phyloP scores from a whole-genome alignment of 2,888 invertebrate genomes.

The Rotaria socialis region DNA sequence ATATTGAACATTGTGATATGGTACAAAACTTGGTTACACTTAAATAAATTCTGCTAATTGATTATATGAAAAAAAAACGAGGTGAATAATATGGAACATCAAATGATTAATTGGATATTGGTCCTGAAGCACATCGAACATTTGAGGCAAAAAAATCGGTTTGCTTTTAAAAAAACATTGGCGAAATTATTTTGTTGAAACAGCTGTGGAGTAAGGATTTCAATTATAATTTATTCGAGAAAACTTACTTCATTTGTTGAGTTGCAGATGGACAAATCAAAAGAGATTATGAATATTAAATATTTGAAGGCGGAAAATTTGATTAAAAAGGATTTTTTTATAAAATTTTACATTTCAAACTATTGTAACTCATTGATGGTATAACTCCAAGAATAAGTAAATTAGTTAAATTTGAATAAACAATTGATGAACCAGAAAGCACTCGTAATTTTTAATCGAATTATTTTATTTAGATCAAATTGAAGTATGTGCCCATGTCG shows the following conservation, averaged over 20 bases:
- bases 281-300: slow-evolving; percentile 89
- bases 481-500: no score
- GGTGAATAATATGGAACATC: slow-evolving; percentile 60
- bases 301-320: slow-evolving; percentile 92
- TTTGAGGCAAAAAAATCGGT: neutral
- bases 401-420: slow-evolving; percentile 74
- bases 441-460: slow-evolving; percentile 49
- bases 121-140: neutral
- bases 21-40: slow-evolving; percentile 93
- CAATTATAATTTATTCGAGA: neutral
- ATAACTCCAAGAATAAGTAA: slow-evolving; percentile 92
- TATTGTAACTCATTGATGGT: slow-evolving; percentile 68
- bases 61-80: slow-evolving; percentile 85
- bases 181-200: slow-evolving; percentile 87
- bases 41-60: slow-evolving; percentile 90
- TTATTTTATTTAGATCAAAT: no score
- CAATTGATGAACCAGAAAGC: slow-evolving; percentile 60
- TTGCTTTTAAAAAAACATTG: slow-evolving; percentile 70
- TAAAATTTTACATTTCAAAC: slow-evolving; percentile 93
- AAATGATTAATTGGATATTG: neutral
- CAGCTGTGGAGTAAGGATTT: slow-evolving; percentile 68
- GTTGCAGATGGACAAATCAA: slow-evolving; percentile 90
- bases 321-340: slow-evolving; percentile 86
- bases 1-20: slow-evolving; percentile 94
- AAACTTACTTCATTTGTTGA: slow-evolving; percentile 54